Evolutionary conservation across 2,113 vertebrate species (phyloP).

Genomic region (human): GRCh38 chr1:248759001-248759500

Average conservation of each 20-base stretch:
- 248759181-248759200: not conserved
- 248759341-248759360: too few species aligned
- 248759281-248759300: not conserved
- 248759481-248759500: not conserved
- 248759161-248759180: not conserved
- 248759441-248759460: not conserved
- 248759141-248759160: not conserved
- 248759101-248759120: not conserved
- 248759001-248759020: not conserved
- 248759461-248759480: not conserved
- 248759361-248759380: not conserved
- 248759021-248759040: not conserved
- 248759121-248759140: not conserved
- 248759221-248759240: not conserved
- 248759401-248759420: not conserved
- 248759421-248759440: not conserved
- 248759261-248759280: not conserved
- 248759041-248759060: not conserved
- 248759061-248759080: rapidly evolving
- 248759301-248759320: rapidly evolving
- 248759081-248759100: not conserved
- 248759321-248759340: not conserved
- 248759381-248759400: not conserved
- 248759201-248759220: not conserved
- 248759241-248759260: not conserved